Base-by-base conservation (phyloP, 1,140 invertebrate genomes). In the Dendroctonus valens region DNA sequence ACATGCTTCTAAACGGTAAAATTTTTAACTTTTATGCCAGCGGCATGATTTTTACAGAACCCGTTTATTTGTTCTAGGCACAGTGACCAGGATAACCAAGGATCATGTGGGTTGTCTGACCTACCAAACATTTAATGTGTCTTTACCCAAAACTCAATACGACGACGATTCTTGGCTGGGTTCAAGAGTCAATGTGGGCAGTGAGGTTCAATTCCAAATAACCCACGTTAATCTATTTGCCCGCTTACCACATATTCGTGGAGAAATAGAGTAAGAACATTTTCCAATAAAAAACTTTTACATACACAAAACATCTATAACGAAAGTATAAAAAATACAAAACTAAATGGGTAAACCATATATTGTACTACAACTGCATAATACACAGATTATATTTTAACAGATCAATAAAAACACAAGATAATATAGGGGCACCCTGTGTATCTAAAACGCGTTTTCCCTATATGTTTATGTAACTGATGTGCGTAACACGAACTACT, bases 81-180 rank as follows among this genome's bases (percentile, higher is more conserved):
- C 84, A 70, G 83, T 87, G 11, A 86, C 83, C 69, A 88, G 86
- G 74, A 86, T 83, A 70, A 82, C 80, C 54, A 70, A 78, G 6
- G 84, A 85, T 72, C 83, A 88, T 77, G 76, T 89, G 53, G 83
- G 83, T 39, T 81, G 87, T 55, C 76, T 89, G 26, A 81, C 88
- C 2, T 85, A 89, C 71, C 83, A 85, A 73, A 80, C 82, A 38
- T 89, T 88, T 72, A 87, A 87, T 77, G 82, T 87, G 39, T 85
- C 85, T 5, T 82, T 89, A 57, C 83, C 83, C 37, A 83, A 81
- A 72, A 81, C 82, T 52, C 3, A 4, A 5, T 77, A 83, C 44
- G 37, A 53, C 37, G 75, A 79, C 0, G 77, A 82, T 53, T 76
- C 82, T 59, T 88, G 86, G 86, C 72, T 81, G 66, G 86, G 86